Base-by-base conservation (phyloP, 2,888 invertebrate species). In the Temnothorax rugatulus region DNA sequence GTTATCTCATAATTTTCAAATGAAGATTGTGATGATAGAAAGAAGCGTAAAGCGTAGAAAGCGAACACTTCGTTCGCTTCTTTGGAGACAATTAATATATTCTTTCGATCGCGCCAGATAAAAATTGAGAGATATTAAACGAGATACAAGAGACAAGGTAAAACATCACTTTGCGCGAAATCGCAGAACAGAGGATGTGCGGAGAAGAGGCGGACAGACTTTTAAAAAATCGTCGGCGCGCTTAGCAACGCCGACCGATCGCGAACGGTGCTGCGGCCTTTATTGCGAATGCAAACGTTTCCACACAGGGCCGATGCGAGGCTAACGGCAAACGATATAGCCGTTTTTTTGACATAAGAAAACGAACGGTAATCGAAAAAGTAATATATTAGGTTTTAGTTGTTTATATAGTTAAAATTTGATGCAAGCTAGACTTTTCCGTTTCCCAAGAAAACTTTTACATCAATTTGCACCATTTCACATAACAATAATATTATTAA, bases 221-320 rank as follows among this genome's bases (percentile, higher is more conserved):
- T 85, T 68, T 29, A 63, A 81, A 81, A 68, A 82, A 69, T 66
- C 63, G 52, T 18, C 25, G 13, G 52, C 47, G 69, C 18, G 38
- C 63, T 54, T 61, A 69, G 50, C 21, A 83, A 66, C 63, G 61
- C n/a, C 83, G 66, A 66, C 81, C 47, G 81, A 61, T 71, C 79
- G 73, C 44, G 59, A 81, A 81, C 64, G 21, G 75, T 76, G 66
- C 52, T 38, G 76, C 25, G 76, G 76, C 52, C 76, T 76, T 76
- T 76, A 76, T 66, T 25, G 52, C 25, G 66, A 76, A 66, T 41
- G 66, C 64, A 52, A 52, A 59, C 41, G 50, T 76, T 64, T 52
- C 66, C 50, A 64, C 18, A 13, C 76, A 76, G 66, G 66, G 66
- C 34, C 76, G 66, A 50, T 76, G 18, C 41, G 18, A 76, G 34